Conservation (phyloP, 2,888 invertebrate genomes). For the Tribolium freemani region DNA sequence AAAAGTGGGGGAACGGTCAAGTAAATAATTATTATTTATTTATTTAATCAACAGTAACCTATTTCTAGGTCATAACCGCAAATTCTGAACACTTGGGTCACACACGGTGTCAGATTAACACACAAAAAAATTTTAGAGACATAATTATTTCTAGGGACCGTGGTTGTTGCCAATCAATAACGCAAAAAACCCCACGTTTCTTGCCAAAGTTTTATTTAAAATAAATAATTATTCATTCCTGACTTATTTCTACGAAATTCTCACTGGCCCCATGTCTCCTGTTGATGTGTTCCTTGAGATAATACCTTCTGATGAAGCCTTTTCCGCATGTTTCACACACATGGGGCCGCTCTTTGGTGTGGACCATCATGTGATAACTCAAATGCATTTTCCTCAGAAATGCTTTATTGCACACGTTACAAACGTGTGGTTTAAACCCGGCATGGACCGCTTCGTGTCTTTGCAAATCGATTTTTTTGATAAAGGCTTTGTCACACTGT, state of each 20-base stretch:
- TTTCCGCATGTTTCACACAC: slow-evolving; percentile 58
- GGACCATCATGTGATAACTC: slow-evolving; percentile 59
- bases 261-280: slow-evolving; percentile 52
- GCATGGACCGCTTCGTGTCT: slow-evolving; percentile 59
- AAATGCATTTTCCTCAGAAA: slow-evolving; percentile 58
- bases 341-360: slow-evolving; percentile 60
- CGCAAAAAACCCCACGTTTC: too few species aligned
- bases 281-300: slow-evolving; percentile 57
- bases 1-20: too few species aligned
- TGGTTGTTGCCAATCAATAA: too few species aligned
- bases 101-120: too few species aligned
- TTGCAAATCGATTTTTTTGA: slow-evolving; percentile 60
- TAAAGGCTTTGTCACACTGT: slow-evolving; percentile 58
- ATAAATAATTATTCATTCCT: too few species aligned
- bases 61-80: too few species aligned
- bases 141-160: too few species aligned
- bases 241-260: background rate
- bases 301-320: slow-evolving; percentile 60
- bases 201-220: too few species aligned
- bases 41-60: too few species aligned
- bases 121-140: too few species aligned
- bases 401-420: slow-evolving; percentile 56
- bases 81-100: too few species aligned
- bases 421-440: slow-evolving; percentile 56
- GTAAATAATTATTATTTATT: too few species aligned